phyloP scores from a whole-genome alignment of 2,797 vertebrate genomes.

The Silurus lanzhouensis region DNA sequence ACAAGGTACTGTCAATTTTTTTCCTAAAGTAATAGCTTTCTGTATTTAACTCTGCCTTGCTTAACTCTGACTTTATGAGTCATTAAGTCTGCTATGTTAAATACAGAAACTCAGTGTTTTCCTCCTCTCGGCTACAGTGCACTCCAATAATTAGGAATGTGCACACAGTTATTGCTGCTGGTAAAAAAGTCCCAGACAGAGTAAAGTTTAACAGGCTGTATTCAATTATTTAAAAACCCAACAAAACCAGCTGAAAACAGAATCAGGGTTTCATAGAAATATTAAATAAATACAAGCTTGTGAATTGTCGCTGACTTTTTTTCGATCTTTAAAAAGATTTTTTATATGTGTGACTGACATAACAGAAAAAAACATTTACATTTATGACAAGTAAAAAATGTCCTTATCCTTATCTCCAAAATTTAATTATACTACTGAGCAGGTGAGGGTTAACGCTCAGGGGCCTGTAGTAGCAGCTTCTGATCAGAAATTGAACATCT shows the following conservation, averaged over 20 bases:
- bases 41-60: constrained; percentile 30
- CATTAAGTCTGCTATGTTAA: constrained; percentile 44
- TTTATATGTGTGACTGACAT: neutral
- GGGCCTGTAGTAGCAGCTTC: no score
- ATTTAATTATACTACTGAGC: no score
- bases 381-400: no score
- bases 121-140: constrained; percentile 38
- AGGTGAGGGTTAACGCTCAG: no score
- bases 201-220: constrained; percentile 25
- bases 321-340: neutral
- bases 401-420: no score
- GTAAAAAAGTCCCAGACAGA: constrained; percentile 3
- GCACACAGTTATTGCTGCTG: constrained; percentile 23
- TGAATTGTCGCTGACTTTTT: neutral
- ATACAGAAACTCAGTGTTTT: constrained; percentile 41
- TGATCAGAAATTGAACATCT: no score
- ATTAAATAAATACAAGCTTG: constrained; percentile 24
- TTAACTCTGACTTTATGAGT: constrained; percentile 47
- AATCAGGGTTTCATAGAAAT: neutral
- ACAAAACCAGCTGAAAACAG: neutral
- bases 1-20: constrained; percentile 21
- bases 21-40: constrained; percentile 2
- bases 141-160: constrained; percentile 40
- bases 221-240: constrained; percentile 25
- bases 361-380: neutral